Conservation (phyloP, 2,888 invertebrate species). For the Aphrophora alni region DNA sequence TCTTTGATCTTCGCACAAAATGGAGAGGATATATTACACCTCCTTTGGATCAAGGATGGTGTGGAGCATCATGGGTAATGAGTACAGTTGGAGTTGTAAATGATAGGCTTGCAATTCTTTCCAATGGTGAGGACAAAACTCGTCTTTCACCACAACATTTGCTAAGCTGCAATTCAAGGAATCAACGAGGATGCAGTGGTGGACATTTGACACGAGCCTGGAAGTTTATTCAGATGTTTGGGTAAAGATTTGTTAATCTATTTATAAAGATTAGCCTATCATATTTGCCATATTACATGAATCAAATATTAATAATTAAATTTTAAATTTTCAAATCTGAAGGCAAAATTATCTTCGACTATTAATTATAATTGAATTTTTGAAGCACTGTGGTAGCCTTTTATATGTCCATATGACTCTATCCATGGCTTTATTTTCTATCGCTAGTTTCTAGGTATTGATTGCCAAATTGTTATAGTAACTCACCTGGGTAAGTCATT, state of each 20-base stretch:
- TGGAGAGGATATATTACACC: slow-evolving; percentile 79
- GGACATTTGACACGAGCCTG: slow-evolving; percentile 92
- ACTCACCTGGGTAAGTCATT: no score
- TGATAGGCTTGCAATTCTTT: slow-evolving; percentile 69
- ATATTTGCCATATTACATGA: no score
- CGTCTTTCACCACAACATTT: slow-evolving; percentile 84
- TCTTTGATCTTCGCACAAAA: slow-evolving; percentile 76
- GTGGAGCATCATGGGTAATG: slow-evolving; percentile 94
- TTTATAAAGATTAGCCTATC: not conserved
- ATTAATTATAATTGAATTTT: no score
- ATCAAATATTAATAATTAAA: no score
- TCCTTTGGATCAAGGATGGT: slow-evolving; percentile 63
- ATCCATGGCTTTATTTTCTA: no score
- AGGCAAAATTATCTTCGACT: no score
- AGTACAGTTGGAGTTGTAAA: slow-evolving; percentile 82
- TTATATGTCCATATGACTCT: no score
- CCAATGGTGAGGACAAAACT: slow-evolving; percentile 71
- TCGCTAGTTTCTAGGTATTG: no score
- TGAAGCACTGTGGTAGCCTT: no score
- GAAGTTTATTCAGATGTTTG: slow-evolving; percentile 82
- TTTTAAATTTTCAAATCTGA: no score
- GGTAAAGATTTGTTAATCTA: slow-evolving; percentile 60
- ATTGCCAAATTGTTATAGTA: no score
- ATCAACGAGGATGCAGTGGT: slow-evolving; percentile 82
- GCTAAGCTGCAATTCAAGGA: slow-evolving; percentile 80